Conservation (phyloP, 2,797 vertebrate species). For the Taeniopygia guttata region DNA sequence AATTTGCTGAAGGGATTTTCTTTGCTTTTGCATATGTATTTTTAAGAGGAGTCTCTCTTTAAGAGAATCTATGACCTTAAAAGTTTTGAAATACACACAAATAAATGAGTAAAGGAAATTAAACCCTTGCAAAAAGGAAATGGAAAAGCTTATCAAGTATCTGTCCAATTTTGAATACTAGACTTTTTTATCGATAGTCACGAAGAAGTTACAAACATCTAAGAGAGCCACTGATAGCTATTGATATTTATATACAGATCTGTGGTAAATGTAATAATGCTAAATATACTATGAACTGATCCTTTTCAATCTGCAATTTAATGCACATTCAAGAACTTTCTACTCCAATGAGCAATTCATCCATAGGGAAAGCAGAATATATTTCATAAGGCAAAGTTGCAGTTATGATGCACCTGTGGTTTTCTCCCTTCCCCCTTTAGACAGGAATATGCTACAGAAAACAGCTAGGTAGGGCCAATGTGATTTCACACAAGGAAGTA, state of each 20-base stretch:
- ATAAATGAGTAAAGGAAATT: constrained; percentile 9
- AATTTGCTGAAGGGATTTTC: neutral
- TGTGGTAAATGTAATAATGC: neutral
- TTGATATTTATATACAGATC: neutral
- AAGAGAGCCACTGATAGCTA: neutral
- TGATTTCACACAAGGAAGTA: neutral
- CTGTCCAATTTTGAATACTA: neutral
- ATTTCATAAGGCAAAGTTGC: neutral
- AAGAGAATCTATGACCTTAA: neutral
- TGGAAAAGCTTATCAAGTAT: constrained; percentile 2
- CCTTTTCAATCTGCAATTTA: neutral
- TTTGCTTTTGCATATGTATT: neutral
- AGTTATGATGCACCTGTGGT: neutral
- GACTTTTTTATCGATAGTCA: neutral
- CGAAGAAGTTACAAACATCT: neutral
- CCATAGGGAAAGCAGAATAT: neutral
- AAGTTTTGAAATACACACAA: neutral
- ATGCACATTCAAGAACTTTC: neutral
- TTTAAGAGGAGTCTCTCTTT: neutral
- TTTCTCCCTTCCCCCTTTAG: neutral
- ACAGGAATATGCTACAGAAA: neutral
- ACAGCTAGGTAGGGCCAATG: neutral
- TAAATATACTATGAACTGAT: neutral
- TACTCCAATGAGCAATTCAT: neutral
- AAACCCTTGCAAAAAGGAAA: neutral